A percentile compares a stretch with the other conserved stretches of the same genome.
phyloP scores from a whole-genome alignment of 2,797 vertebrate genomes.

The Hemibagrus guttatus region DNA sequence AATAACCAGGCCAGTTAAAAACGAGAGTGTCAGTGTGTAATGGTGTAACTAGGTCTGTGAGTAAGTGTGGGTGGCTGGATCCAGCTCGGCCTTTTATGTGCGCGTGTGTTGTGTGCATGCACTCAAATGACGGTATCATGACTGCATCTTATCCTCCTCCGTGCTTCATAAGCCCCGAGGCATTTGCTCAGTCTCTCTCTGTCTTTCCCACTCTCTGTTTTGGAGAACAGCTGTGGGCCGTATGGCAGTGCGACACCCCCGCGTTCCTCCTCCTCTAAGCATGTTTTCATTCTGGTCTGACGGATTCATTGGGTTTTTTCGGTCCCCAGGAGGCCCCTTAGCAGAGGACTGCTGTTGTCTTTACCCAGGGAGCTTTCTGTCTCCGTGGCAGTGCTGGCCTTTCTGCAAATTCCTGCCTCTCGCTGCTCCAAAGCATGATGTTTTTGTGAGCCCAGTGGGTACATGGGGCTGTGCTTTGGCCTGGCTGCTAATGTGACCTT shows the following conservation, averaged over 20 bases:
- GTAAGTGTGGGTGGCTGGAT: conserved; percentile 38
- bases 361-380: conserved; percentile 56
- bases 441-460: conserved; percentile 19
- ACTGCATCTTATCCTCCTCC: conserved; percentile 39
- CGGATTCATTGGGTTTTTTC: conserved; percentile 52
- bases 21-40: conserved; percentile 41
- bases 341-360: conserved; percentile 62
- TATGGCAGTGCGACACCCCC: conserved; percentile 58
- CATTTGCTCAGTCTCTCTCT: conserved; percentile 33
- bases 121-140: conserved; percentile 40
- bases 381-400: conserved; percentile 47
- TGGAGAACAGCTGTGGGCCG: conserved; percentile 61
- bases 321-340: conserved; percentile 47
- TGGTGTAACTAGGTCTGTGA: conserved; percentile 33
- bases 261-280: conserved; percentile 55
- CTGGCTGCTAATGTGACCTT: conserved; percentile 36
- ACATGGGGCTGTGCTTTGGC: conserved; percentile 9
- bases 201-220: conserved; percentile 33
- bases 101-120: conserved; percentile 33
- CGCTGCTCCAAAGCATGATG: conserved; percentile 6
- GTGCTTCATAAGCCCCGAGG: conserved; percentile 39
- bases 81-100: conserved; percentile 25
- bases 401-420: conserved; percentile 46
- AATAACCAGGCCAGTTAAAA: conserved; percentile 31
- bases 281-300: conserved; percentile 58